phyloP scores from a whole-genome alignment of 1,140 invertebrate species.

The Aphaenogaster rudis region DNA sequence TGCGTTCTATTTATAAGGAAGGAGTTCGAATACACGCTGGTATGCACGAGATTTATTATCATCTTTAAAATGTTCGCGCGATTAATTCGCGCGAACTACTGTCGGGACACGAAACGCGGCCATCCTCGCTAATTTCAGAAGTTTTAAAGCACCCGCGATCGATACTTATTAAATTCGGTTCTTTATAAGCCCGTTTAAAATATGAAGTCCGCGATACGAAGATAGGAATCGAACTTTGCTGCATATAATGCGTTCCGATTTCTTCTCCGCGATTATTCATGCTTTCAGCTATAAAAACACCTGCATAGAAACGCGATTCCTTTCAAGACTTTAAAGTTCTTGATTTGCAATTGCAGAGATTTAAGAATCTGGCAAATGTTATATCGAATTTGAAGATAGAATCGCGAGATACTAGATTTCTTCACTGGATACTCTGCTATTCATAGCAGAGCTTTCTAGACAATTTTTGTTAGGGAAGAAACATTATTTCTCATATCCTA shows the following conservation, averaged over 20 bases:
- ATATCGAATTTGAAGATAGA: conserved; percentile 1
- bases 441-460: not conserved
- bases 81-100: not conserved
- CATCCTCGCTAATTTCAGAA: conserved; percentile 26
- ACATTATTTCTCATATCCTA: not conserved
- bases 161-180: conserved; percentile 16
- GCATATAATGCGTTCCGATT: conserved; percentile 1
- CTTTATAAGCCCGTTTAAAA: conserved; percentile 27
- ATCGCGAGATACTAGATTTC: conserved; percentile 2
- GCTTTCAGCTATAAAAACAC: conserved; percentile 21
- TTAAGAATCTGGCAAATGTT: not conserved
- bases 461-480: not conserved
- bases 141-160: conserved; percentile 19
- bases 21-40: not conserved
- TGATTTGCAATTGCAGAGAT: not conserved
- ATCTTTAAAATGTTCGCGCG: not conserved
- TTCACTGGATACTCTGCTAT: not conserved
- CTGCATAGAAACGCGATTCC: not conserved
- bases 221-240: not conserved
- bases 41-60: not conserved
- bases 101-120: not conserved
- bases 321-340: not conserved
- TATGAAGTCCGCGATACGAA: not conserved
- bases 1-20: conserved; percentile 20
- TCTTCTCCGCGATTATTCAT: conserved; percentile 23